Evolutionary conservation across 2,113 vertebrate genomes (phyloP), one percentile per base, ranked within the genome.

Genomic region (Trachemys scripta): DNA sequence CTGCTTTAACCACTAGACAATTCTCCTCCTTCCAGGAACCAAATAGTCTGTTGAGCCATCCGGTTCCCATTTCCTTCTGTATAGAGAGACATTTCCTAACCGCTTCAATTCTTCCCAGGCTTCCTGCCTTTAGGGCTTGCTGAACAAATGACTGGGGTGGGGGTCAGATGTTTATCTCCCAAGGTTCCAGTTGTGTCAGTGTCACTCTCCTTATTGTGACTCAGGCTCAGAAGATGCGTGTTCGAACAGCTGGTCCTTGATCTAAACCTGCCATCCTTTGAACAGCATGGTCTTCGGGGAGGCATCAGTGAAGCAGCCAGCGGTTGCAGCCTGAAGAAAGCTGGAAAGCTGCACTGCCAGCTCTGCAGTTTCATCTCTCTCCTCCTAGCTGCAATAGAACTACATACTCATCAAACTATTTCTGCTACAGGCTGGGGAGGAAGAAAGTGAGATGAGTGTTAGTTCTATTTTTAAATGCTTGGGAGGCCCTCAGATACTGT

Each of bases 381-480:
- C 87, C 75, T 94, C 82, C 93, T 97, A 93, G 93, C 95, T 97
- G 90, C 95, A 97, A 85, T 93, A 97, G 96, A 93, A 62, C 96
- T 83, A 90, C 95, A 88, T 93, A 80, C 97, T 97, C 97, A 97
- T 97, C 97, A 97, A 97, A 96, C 84, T 97, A 98, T 98, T 98
- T 98, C 96, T 97, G 97, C 96, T 76, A 93, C 94, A 80, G 92
- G 94, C 94, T 89, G 82, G 89, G 88, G 92, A 96, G 88, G 22
- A 8, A 79, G 42, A 88, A 93, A 93, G 97, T 96, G 95, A 97
- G 94, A 94, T 97, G 97, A 95, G 90, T 92, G 92, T 94, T 96
- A 94, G n/a, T 85, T 95, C 97, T 98, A 97, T 98, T 97, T 98
- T 98, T 97, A 97, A 97, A 95, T 94, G 83, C 96, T 96, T 98